Evolutionary conservation across 2,113 vertebrate species (phyloP).

Genomic region (Ascaphus truei): DNA sequence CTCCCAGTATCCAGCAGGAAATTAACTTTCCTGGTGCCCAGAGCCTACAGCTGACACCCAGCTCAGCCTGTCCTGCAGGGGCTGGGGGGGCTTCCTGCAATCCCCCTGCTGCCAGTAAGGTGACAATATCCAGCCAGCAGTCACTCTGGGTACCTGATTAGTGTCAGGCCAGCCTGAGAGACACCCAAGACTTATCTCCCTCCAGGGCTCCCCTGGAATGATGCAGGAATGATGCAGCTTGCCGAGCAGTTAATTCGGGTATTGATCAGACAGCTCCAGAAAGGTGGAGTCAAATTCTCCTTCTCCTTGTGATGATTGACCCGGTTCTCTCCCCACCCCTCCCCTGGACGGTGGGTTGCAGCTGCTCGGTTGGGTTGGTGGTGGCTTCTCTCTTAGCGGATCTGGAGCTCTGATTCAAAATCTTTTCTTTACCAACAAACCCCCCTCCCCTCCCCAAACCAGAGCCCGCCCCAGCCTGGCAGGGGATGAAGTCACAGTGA

Average conservation of each 20-base stretch:
- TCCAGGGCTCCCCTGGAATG: neutral
- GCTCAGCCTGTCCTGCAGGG: neutral
- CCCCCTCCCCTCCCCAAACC: constrained; percentile 7
- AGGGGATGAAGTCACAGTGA: constrained; percentile 57
- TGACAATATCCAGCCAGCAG: neutral
- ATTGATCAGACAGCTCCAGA: constrained; percentile 16
- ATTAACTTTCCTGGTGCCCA: neutral
- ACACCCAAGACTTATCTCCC: too few relatives aligned
- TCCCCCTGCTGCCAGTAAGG: neutral
- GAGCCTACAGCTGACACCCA: neutral
- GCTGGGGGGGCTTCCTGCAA: too few relatives aligned
- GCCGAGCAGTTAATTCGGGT: constrained; percentile 23
- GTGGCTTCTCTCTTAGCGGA: constrained; percentile 35
- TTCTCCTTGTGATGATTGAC: neutral
- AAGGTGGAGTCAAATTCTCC: neutral
- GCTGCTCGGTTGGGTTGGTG: neutral
- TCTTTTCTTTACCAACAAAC: constrained; percentile 37
- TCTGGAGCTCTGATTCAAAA: constrained; percentile 33
- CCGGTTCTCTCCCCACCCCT: neutral
- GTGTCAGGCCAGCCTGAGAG: neutral
- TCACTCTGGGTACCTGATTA: neutral
- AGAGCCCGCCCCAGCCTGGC: constrained; percentile 38
- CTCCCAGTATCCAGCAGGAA: neutral
- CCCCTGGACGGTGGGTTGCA: neutral
- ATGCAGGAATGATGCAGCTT: constrained; percentile 3